A percentile compares a stretch with the other conserved stretches of the same genome.
phyloP scores from a whole-genome alignment of 2,113 vertebrate genomes.

The Toxotes jaculatrix region DNA sequence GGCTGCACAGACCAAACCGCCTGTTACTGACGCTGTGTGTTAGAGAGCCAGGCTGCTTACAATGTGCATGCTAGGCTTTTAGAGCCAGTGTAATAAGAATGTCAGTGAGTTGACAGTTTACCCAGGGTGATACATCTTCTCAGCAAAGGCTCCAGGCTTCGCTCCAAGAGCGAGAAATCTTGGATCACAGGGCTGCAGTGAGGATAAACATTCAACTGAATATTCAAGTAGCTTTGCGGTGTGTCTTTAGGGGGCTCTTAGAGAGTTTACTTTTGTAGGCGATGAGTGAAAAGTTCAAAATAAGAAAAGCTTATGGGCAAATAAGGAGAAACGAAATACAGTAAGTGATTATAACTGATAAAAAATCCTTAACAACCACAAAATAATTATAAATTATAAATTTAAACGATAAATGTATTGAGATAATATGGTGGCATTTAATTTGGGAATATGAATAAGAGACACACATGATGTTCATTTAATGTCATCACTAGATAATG shows the following conservation, averaged over 20 bases:
- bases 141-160: slow-evolving; percentile 52
- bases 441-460: slow-evolving; percentile 43
- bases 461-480: slow-evolving; percentile 26
- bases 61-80: slow-evolving; percentile 62
- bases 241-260: slow-evolving; percentile 16
- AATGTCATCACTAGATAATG: slow-evolving; percentile 53
- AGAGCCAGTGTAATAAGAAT: slow-evolving; percentile 61
- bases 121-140: slow-evolving; percentile 60
- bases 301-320: slow-evolving; percentile 3
- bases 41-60: slow-evolving; percentile 42
- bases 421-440: slow-evolving; percentile 15
- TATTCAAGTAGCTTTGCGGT: slow-evolving; percentile 28
- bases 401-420: neutral
- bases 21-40: slow-evolving; percentile 51
- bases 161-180: slow-evolving; percentile 48
- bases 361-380: neutral
- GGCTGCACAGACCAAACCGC: slow-evolving; percentile 4
- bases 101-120: slow-evolving; percentile 65
- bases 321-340: slow-evolving; percentile 7
- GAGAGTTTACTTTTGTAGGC: slow-evolving; percentile 32
- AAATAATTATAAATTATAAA: neutral
- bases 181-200: slow-evolving; percentile 34
- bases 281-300: slow-evolving; percentile 26
- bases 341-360: neutral
- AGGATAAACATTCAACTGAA: slow-evolving; percentile 56